These are phyloP conservation scores for Drosophila grimshawi DNA, from an alignment of 1,140 invertebrate species.

Conservation along the genomic window DNA sequence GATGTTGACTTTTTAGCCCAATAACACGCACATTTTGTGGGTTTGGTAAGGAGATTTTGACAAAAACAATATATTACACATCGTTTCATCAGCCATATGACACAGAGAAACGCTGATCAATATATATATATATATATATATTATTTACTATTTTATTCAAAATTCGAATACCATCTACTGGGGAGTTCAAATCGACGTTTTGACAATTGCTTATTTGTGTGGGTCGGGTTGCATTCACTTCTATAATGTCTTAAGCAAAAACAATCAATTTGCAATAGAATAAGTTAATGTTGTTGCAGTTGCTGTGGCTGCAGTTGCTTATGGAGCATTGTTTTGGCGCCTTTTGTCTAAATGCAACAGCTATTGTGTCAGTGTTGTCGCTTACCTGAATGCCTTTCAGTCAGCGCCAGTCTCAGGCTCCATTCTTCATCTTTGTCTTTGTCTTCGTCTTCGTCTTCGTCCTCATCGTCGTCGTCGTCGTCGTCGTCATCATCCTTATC, in stretches of 20 bases:
- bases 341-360: conserved; percentile 59
- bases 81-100: no score
- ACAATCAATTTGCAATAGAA: conserved; percentile 3
- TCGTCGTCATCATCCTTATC: neutral
- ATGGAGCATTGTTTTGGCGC: conserved; percentile 52
- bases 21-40: no score
- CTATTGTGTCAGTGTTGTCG: conserved; percentile 49
- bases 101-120: no score
- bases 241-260: conserved; percentile 1
- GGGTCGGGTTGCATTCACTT: neutral
- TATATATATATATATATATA: neutral
- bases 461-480: neutral
- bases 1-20: no score
- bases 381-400: neutral
- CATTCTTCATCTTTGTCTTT: neutral
- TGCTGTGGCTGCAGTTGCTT: conserved; percentile 1
- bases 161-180: neutral
- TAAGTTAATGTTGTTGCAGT: neutral
- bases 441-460: neutral
- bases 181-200: no score
- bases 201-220: neutral
- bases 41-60: no score
- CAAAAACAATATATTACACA: no score
- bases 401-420: neutral
- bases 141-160: neutral